phyloP scores from a whole-genome alignment of 2,113 vertebrate species.

The Desmodus rotundus region DNA sequence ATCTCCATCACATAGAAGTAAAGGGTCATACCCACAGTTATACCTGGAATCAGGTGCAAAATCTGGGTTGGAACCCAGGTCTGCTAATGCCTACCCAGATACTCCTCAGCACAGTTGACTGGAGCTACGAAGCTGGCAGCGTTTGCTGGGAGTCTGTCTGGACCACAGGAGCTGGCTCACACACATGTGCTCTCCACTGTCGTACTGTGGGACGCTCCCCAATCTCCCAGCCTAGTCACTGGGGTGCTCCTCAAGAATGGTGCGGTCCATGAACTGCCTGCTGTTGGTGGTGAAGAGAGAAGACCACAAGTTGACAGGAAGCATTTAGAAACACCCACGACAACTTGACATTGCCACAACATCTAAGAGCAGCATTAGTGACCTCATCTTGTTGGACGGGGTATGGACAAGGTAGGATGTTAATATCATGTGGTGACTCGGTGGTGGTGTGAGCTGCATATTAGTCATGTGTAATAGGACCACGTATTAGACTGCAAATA shows the following conservation, averaged over 20 bases:
- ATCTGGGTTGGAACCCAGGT: not conserved
- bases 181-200: accelerated
- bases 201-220: not conserved
- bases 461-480: not conserved
- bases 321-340: not conserved
- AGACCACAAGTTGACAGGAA: not conserved
- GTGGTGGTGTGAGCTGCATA: not conserved
- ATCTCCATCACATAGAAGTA: not conserved
- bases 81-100: not conserved
- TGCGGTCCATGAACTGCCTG: not conserved
- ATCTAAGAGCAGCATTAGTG: not conserved
- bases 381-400: not conserved
- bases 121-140: not conserved
- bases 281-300: not conserved
- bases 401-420: not conserved
- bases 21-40: not conserved
- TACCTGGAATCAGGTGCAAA: not conserved
- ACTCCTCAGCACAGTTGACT: not conserved
- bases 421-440: not conserved
- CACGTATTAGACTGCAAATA: not conserved
- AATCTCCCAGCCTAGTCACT: not conserved
- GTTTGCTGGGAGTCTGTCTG: not conserved
- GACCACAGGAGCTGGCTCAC: not conserved
- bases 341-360: not conserved
- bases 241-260: not conserved